Conservation (phyloP, 2,888 invertebrate genomes). For the Amiota minor region DNA sequence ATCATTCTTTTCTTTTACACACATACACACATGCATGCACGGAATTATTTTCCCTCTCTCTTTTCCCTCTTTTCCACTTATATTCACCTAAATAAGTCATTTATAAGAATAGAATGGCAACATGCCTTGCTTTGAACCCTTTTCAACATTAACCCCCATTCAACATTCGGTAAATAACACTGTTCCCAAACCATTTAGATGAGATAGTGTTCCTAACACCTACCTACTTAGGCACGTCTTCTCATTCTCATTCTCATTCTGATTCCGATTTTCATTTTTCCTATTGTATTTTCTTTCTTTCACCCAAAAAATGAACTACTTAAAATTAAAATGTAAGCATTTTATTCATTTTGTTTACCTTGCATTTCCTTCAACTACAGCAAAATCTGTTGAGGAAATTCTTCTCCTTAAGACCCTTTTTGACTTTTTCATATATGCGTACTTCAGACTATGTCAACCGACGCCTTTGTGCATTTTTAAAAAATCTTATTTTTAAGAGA, state of each 20-base stretch:
- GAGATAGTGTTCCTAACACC: too few relatives aligned
- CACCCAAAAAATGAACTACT: background rate
- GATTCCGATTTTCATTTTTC: background rate
- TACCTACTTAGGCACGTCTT: too few relatives aligned
- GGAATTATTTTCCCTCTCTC: too few relatives aligned
- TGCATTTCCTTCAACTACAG: conserved; percentile 17
- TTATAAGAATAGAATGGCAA: too few relatives aligned
- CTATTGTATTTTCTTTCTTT: background rate
- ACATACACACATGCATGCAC: background rate
- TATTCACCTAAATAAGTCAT: too few relatives aligned
- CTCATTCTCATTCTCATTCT: background rate
- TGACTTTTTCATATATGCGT: background rate
- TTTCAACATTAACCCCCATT: too few relatives aligned
- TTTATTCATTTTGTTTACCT: conserved; percentile 18
- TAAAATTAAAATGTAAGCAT: conserved; percentile 25
- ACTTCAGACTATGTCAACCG: background rate
- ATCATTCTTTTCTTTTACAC: conserved; percentile 1
- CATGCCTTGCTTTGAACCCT: too few relatives aligned
- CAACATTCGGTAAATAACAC: too few relatives aligned
- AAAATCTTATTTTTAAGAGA: conserved; percentile 11
- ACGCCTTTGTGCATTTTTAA: conserved; percentile 18
- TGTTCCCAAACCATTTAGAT: too few relatives aligned
- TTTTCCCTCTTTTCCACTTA: too few relatives aligned
- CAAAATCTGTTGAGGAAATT: background rate
- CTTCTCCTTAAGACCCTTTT: background rate